phyloP scores from a whole-genome alignment of 2,888 invertebrate species.

The Heliconius erato region DNA sequence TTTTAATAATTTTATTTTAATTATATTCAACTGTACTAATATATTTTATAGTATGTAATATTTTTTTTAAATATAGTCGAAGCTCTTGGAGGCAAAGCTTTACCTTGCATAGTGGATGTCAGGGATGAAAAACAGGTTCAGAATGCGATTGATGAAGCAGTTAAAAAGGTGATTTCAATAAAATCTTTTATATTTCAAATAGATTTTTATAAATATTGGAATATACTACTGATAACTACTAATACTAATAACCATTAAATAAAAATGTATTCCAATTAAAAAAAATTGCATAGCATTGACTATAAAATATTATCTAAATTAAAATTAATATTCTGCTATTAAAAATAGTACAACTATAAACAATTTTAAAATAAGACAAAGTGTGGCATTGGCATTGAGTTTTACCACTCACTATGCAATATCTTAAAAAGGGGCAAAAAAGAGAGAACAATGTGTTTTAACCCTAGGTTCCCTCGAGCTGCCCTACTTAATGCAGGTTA shows the following conservation, averaged over 20 bases:
- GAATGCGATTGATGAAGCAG: slow-evolving; percentile 90
- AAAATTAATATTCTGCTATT: not conserved
- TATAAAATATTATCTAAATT: not conserved
- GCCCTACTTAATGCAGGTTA: too few species aligned
- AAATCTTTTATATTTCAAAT: slow-evolving; percentile 5
- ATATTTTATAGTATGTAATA: not conserved
- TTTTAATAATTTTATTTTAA: not conserved
- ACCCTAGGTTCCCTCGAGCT: too few species aligned
- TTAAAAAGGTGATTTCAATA: slow-evolving; percentile 85
- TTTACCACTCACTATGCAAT: not conserved
- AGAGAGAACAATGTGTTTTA: too few species aligned
- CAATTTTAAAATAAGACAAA: too few species aligned
- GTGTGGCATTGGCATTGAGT: not conserved
- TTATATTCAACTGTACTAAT: not conserved
- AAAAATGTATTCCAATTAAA: too few species aligned
- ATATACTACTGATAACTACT: too few species aligned
- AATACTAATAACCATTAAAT: too few species aligned
- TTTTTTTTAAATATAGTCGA: slow-evolving; percentile 87
- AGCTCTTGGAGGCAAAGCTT: slow-evolving; percentile 92
- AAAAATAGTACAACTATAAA: not conserved
- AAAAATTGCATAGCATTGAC: not conserved
- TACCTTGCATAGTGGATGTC: slow-evolving; percentile 95
- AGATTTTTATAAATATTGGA: not conserved
- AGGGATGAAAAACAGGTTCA: slow-evolving; percentile 91
- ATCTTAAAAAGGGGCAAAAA: not conserved